Base-by-base conservation (phyloP, 2,113 vertebrate species). In the Cebidichthys violaceus region DNA sequence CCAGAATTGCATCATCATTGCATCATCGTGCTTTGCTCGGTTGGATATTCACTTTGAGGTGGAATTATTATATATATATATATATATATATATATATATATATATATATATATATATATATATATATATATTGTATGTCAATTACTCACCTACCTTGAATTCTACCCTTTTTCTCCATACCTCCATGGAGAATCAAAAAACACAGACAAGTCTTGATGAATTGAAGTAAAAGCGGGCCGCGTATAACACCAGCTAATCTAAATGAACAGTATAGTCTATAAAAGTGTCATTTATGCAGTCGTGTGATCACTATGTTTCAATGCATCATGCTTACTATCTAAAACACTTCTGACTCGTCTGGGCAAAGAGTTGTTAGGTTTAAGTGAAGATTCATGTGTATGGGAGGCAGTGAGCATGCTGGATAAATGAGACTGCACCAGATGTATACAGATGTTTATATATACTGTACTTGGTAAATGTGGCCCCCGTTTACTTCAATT, bases 1-100 rank as follows among this genome's bases (percentile, higher is more conserved):
- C 11, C 11, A 13, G 57, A 54, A 6, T 62, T 67, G 77, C 69
- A n/a, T 70, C 29, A 73, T 27, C 18, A 35, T 60, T 61, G 64
- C 69, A 54, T 75, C 60, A 75, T 41, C 5, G 22, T 55, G 52
- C 62, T 68, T 78, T 60, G 29, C 52, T 39, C 2, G 2, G 33
- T 27, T 52, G n/a, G 17, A 65, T 6, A 27, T 59, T 70, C 10
- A 70, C 14, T 75, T 29, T 54, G 24, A 17, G 18, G 4, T 37
- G 31, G 17, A 35, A 4, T 22, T 55, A 10, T 54, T 54, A 15
- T 13, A 45, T 55, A 9, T n/a, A n/a, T n/a, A n/a, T n/a, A n/a
- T n/a, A n/a, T n/a, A n/a, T n/a, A n/a, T n/a, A n/a, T n/a, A n/a
- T n/a, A n/a, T n/a, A n/a, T n/a, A n/a, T n/a, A n/a, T n/a, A n/a